Conservation (phyloP, 2,888 invertebrate genomes). For the Trichopria drosophilae region DNA sequence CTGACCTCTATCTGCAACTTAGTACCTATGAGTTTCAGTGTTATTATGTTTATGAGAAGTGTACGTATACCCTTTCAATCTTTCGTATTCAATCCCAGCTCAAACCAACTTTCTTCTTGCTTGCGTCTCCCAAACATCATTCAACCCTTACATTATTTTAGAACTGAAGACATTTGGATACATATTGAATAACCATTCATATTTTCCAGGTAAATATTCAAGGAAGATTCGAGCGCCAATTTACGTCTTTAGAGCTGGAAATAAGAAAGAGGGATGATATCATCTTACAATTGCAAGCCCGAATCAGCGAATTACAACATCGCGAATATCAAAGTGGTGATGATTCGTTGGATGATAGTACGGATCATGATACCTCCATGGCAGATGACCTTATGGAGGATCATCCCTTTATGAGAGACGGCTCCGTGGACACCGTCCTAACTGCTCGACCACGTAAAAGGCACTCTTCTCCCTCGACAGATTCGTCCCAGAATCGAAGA, state of each 20-base stretch:
- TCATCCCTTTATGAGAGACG: constrained; percentile 61
- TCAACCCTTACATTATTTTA: too few species aligned
- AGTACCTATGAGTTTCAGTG: too few species aligned
- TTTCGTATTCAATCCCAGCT: too few species aligned
- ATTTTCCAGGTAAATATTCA: constrained; percentile 59
- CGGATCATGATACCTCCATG: constrained; percentile 51
- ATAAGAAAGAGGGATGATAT: constrained; percentile 80
- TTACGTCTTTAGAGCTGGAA: constrained; percentile 77
- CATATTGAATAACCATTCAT: too few species aligned
- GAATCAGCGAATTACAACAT: constrained; percentile 71
- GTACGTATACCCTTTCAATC: too few species aligned
- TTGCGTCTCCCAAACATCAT: neutral
- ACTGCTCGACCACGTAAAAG: constrained; percentile 44
- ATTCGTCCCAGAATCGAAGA: constrained; percentile 59
- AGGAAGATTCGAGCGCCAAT: constrained; percentile 61
- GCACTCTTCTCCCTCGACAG: constrained; percentile 44
- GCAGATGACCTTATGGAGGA: constrained; percentile 58
- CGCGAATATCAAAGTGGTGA: constrained; percentile 31
- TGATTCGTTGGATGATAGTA: constrained; percentile 47
- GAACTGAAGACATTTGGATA: too few species aligned
- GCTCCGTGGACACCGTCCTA: constrained; percentile 55
- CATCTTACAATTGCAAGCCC: constrained; percentile 74
- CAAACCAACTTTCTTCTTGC: neutral
- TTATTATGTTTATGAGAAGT: too few species aligned
- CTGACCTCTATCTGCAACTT: too few species aligned